Base-by-base conservation (phyloP, 2,888 invertebrate genomes). In the Cosmia pyralina region DNA sequence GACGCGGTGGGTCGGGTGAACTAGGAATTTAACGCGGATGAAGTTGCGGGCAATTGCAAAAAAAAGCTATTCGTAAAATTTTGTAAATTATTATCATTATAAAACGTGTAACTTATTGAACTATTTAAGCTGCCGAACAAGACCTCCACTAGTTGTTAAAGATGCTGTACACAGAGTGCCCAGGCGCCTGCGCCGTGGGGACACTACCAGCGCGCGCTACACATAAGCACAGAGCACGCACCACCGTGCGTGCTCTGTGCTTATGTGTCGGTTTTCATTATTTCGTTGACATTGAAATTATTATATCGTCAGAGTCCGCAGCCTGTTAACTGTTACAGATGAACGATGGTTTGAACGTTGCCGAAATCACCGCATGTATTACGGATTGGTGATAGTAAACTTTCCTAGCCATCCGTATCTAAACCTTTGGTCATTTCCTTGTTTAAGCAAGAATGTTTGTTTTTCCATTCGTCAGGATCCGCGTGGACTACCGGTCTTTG, bases 401-500 rank as follows among this genome's bases (percentile, higher is more conserved):
- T n/a, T 19, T 50, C n/a, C 38, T 17, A 10, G 8, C 34, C 38
- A 64, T 11, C n/a, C 6, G n/a, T 7, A 10, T 52, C 17, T 17
- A 52, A 38, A 50, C 11, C 17, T 7, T 65, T 38, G 2, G 13
- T 22, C 0, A 41, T 41, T 38, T 65, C 4, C n/a, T n/a, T n/a
- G n/a, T 13, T 19, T 4, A 48, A 46, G 28, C 15, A 19, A 52
- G n/a, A 19, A 63, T 48, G 4, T 52, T 48, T n/a, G 34, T 34
- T 52, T 38, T 15, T 44, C 1, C 8, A n/a, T 22, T 44, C 19
- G 7, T 2, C 83, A 97, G 98, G 85, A 98, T 99, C 87, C 97
- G 98, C 88, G 98, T 99, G 77, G 98, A 99, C 94, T 99, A 99
- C 94, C 96, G 97, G 28, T 93, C 96, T 44, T 95, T 99, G 52